phyloP scores from a whole-genome alignment of 92 coral and sea anemone species.

The Virgularia gustaviana region DNA sequence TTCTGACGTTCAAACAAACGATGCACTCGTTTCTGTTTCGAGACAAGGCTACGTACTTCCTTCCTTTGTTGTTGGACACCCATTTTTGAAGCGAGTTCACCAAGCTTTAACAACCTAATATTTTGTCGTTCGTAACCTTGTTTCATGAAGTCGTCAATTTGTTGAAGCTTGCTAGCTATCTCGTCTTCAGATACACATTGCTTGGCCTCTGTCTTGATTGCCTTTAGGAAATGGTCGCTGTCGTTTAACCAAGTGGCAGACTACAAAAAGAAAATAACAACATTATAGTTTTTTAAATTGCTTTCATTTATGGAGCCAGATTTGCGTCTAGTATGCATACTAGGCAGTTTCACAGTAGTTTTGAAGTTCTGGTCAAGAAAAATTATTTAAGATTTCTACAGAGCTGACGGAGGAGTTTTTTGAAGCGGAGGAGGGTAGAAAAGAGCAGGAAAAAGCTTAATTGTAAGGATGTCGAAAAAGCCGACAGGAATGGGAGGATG shows the following conservation, averaged over 20 bases:
- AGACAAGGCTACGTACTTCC: constrained; percentile 70
- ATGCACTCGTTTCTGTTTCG: constrained; percentile 70
- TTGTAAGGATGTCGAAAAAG: no score
- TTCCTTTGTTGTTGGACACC: constrained; percentile 72
- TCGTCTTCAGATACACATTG: constrained; percentile 87
- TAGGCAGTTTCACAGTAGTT: no score
- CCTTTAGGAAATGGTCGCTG: constrained; percentile 87
- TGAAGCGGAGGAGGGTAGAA: not conserved
- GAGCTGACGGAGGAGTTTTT: not conserved
- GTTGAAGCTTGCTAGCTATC: constrained; percentile 71
- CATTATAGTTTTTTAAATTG: no score
- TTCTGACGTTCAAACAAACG: constrained; percentile 88
- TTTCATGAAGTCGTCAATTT: constrained; percentile 81
- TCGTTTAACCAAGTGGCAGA: constrained; percentile 90
- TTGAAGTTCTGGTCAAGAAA: no score
- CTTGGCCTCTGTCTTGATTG: constrained; percentile 76
- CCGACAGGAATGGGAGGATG: no score
- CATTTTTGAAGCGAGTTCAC: constrained; percentile 87
- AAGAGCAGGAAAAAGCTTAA: not conserved
- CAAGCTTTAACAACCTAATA: constrained; percentile 73
- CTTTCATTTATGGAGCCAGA: no score
- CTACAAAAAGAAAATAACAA: no score
- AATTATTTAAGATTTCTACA: no score
- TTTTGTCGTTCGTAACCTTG: constrained; percentile 96
- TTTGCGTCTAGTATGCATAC: no score